Evolutionary conservation across 2,113 vertebrate genomes (phyloP).

Genomic region (Arizona elegans): DNA sequence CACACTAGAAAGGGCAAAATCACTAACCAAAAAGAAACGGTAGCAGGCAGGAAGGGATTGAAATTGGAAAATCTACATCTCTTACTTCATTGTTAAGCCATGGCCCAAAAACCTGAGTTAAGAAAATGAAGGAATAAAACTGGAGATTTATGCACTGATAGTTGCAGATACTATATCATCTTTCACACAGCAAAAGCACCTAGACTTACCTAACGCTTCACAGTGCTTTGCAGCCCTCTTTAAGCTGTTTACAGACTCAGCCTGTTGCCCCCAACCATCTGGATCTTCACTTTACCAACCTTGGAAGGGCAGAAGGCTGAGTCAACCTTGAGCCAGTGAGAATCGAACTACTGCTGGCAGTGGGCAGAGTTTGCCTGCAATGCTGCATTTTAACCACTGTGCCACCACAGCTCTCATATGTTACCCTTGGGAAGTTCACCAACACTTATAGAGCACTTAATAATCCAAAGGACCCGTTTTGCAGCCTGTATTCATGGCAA

Average conservation of each 20-base stretch:
- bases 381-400: not conserved
- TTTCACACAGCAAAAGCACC: not conserved
- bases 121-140: not conserved
- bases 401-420: not conserved
- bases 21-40: not conserved
- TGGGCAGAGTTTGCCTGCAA: not conserved
- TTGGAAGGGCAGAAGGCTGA: not conserved
- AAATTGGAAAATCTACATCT: not conserved
- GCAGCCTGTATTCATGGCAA: not conserved
- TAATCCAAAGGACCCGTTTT: not conserved
- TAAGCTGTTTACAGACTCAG: not conserved
- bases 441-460: not conserved
- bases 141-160: not conserved
- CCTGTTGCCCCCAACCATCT: not conserved
- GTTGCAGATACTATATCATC: not conserved
- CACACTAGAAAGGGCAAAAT: not conserved
- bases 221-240: not conserved
- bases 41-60: not conserved
- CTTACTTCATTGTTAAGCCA: not conserved
- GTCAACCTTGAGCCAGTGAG: not conserved
- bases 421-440: not conserved
- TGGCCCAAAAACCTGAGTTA: not conserved
- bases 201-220: not conserved
- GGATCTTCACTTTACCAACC: not conserved
- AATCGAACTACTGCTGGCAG: not conserved